Base-by-base conservation (phyloP, 23 tunicate genomes). In the Botrylloides violaceus region DNA sequence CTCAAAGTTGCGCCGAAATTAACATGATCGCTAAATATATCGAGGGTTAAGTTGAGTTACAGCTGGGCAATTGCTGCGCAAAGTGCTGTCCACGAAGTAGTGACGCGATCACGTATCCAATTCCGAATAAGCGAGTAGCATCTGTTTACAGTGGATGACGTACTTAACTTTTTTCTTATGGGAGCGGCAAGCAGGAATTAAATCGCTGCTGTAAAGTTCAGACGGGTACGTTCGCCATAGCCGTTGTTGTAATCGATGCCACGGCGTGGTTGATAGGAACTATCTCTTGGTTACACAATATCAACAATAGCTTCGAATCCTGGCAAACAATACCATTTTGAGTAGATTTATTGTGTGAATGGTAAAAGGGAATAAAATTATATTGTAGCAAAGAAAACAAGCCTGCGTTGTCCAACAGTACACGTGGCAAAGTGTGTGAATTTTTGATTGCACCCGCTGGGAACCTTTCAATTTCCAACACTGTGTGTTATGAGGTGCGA, bases 51-150 rank as follows among this genome's bases (percentile, higher is more conserved):
- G 33, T 33, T 3, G 18, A 33, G 33, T 63, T 63, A 63, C 70
- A 63, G 70, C 70, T 63, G 70, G 70, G 33, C 70, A 63, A 63
- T 63, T 34, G 70, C 70, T 31, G 33, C 33, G 35, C 70, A 34
- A 33, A 63, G 33, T 33, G 70, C 33, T 9, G 70, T 19, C 70
- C 70, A 63, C 33, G 32, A 31, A 43, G 53, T 34, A 26, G 27
- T 26, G 70, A 63, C 70, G 70, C 70, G 32, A 63, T 63, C 70
- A 4, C 70, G 70, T 63, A 63, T 22, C 35, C 70, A 63, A 63
- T 63, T 63, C 33, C 23, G 33, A 63, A 15, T 7, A 9, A 7
- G 32, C 70, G 33, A 63, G 70, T 7, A 31, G 70, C 70, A 33
- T 63, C 34, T 63, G 70, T 63, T 63, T 63, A 63, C 70, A 63